Evolutionary conservation across 1,140 invertebrate genomes (phyloP).

Genomic region (Bombus confusus): DNA sequence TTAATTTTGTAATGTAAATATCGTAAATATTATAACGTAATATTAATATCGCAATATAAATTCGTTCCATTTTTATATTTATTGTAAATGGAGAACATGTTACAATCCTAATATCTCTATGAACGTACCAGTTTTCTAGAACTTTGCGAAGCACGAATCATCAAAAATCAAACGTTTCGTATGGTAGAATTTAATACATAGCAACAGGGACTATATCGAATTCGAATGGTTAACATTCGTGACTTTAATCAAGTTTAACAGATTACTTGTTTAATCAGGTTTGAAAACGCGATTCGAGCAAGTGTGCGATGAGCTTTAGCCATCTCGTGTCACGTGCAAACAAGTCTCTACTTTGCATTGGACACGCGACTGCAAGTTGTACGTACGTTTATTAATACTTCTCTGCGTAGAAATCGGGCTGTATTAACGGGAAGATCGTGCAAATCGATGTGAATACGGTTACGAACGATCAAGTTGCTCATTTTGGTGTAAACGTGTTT

Average conservation of each 20-base stretch:
- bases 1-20: too few relatives aligned
- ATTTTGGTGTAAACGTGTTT: too few relatives aligned
- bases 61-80: too few relatives aligned
- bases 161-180: too few relatives aligned
- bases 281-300: neutral
- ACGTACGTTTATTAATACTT: constrained; percentile 42
- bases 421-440: constrained; percentile 10
- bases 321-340: constrained; percentile 29
- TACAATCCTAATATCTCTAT: too few relatives aligned
- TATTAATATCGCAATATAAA: too few relatives aligned
- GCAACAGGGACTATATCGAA: neutral
- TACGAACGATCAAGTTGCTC: neutral
- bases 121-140: too few relatives aligned
- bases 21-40: too few relatives aligned
- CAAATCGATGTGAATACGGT: constrained; percentile 15
- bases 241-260: neutral
- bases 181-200: neutral
- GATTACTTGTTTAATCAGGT: neutral
- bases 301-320: neutral
- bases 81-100: too few relatives aligned
- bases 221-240: neutral
- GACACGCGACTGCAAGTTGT: constrained; percentile 52
- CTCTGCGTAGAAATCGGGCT: constrained; percentile 10
- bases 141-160: too few relatives aligned
- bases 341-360: constrained; percentile 16